Percentiles rank a stretch among this genome's conserved stretches.
These are phyloP conservation scores for Drosophila ambigua DNA, from an alignment of 1,140 invertebrate species.

Conservation along the genomic window DNA sequence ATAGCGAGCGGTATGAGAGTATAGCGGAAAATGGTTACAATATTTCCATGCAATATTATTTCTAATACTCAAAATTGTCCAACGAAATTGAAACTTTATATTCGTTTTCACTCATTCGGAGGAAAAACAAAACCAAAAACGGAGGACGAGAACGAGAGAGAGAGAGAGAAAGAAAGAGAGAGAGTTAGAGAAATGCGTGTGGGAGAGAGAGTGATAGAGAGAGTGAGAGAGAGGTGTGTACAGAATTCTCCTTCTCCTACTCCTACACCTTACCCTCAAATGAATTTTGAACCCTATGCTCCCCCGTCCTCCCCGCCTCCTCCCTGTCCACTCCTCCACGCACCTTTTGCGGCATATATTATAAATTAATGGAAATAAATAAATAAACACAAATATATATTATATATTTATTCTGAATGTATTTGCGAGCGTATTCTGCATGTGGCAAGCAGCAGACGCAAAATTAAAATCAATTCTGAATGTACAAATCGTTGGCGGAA, in stretches of 20 bases:
- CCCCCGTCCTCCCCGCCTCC: neutral
- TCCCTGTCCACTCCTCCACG: slow-evolving; percentile 1
- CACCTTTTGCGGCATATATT: slow-evolving; percentile 27
- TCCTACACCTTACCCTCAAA: neutral
- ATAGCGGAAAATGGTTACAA: slow-evolving; percentile 26
- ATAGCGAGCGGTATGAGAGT: slow-evolving; percentile 12
- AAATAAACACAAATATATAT: slow-evolving; percentile 39
- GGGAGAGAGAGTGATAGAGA: slow-evolving; percentile 18
- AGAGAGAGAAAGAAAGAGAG: slow-evolving; percentile 4
- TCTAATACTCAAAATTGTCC: slow-evolving; percentile 55
- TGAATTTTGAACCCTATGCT: neutral
- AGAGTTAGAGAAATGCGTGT: neutral
- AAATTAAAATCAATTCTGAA: slow-evolving; percentile 60
- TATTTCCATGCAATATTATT: slow-evolving; percentile 56
- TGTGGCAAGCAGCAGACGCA: slow-evolving; percentile 45
- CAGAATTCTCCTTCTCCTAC: slow-evolving; percentile 28
- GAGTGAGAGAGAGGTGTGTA: slow-evolving; percentile 37
- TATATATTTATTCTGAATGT: slow-evolving; percentile 39
- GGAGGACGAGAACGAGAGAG: neutral
- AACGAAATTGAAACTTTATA: slow-evolving; percentile 13
- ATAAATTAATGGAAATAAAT: slow-evolving; percentile 44
- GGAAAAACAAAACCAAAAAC: neutral
- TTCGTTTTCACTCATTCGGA: slow-evolving; percentile 18
- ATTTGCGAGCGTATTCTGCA: slow-evolving; percentile 11
- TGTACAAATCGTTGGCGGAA: slow-evolving; percentile 13